Evolutionary conservation across 2,888 invertebrate species (phyloP), one percentile per base, ranked within the genome.

Genomic region (Yponomeuta cagnagella): DNA sequence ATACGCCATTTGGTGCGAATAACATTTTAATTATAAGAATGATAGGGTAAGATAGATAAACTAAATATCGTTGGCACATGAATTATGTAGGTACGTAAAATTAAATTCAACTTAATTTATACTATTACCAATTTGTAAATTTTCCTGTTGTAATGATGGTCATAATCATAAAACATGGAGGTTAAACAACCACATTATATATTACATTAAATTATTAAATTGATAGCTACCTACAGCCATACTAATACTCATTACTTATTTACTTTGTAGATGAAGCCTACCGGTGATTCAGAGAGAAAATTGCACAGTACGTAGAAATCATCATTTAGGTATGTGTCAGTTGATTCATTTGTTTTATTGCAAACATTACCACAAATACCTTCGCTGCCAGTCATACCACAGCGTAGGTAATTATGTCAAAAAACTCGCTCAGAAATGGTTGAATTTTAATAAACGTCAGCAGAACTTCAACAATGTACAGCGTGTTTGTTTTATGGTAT

Each of bases 11-110:
- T 63, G 63, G 37, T 23, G n/a, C 48, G 64, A 70, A 37, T 23
- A 63, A 63, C 31, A 63, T 63, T 10, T 15, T 58, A 69, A 52
- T 69, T 58, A 63, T n/a, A 37, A 48, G 48, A 65, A 33, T 65
- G 30, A 31, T 8, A 8, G 43, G 43, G 3, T 3, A 3, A 33
- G 8, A 65, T 2, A 65, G 5, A 65, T 12, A 15, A 58, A 58
- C 4, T 15, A 58, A 58, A 58, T 12, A 58, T 15, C 52, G 5
- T 58, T 58, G 3, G 15, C 8, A 15, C 52, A 58, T 58, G 52
- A 58, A 58, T 58, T 58, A 43, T 43, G 43, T 33, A 23, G 23
- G 23, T 23, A 23, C 23, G 23, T 23, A 43, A 43, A 43, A 43
- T 43, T 5, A 43, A 43, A 8, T 8, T 33, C 33, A 43, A 43